Evolutionary conservation across 2,888 invertebrate species (phyloP), one percentile per base, ranked within the genome.

Genomic region (Meandrusa payeni): DNA sequence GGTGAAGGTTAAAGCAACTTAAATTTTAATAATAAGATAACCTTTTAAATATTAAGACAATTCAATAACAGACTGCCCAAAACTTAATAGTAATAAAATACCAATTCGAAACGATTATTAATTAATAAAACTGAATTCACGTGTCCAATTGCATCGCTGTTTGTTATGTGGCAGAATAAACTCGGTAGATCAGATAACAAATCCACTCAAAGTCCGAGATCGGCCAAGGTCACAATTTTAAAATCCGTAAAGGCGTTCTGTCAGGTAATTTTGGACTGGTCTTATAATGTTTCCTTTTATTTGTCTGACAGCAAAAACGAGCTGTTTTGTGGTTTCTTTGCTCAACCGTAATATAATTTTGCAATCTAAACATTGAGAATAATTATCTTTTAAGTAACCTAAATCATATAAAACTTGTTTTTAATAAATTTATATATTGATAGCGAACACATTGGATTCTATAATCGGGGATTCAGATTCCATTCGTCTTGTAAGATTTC

Each of bases 151-250:
- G 19, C 20, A 11, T n/a, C n/a, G n/a, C 10, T 32, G 19, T 11
- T 6, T 32, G 11, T 20, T 11, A 11, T 19, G n/a, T 32, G n/a
- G 20, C 9, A 32, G n/a, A 40, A 24, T 12, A 19, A 19, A 32
- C 10, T 26, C 5, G 17, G 10, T 23, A 24, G 12, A 41, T 41
- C 22, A 34, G 9, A 13, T 36, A 26, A 31, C 23, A 7, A 34
- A 34, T 28, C 22, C 34, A 34, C 1, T 33, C 20, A 15, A 24
- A 31, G 9, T 17, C 10, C 24, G 12, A 22, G 15, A 26, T 22
- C 37, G 12, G 12, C 23, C 37, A 38, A 43, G 43, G 43, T 38
- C 27, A 22, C 7, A 17, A 31, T 19, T 12, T 42, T 29, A 29
- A 42, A 37, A 42, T 38, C 38, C 24, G 17, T 24, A 9, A 29